A percentile compares a stretch with the other conserved stretches of the same genome.
phyloP scores from a whole-genome alignment of 2,888 invertebrate species.

The Chrysolina haemoptera region DNA sequence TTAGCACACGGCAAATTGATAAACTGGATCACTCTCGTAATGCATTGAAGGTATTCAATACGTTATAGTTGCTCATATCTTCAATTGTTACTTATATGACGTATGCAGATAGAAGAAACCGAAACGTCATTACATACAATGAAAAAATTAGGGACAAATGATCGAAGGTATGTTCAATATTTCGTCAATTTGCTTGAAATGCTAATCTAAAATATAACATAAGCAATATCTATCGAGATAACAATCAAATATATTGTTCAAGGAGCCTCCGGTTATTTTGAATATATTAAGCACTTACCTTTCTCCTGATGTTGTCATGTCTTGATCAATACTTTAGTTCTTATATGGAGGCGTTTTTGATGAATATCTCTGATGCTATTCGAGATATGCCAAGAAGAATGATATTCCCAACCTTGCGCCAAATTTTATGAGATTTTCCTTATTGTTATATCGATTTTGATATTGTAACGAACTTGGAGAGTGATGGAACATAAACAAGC shows the following conservation, averaged over 20 bases:
- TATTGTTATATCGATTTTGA: too few relatives aligned
- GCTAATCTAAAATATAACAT: background rate
- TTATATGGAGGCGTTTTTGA: background rate
- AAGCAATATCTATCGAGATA: slow-evolving; percentile 11
- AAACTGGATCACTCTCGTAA: too few relatives aligned
- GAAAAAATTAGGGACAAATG: too few relatives aligned
- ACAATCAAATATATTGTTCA: background rate
- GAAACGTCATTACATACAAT: too few relatives aligned
- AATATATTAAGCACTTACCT: slow-evolving; percentile 2
- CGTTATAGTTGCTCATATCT: too few relatives aligned
- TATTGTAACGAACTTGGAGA: too few relatives aligned
- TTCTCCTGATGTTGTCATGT: slow-evolving; percentile 18
- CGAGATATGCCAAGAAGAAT: background rate
- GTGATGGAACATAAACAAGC: too few relatives aligned
- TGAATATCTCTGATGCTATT: background rate
- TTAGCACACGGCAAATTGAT: too few relatives aligned
- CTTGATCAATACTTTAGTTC: background rate
- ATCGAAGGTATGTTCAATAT: background rate
- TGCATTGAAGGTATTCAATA: too few relatives aligned
- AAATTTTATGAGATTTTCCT: too few relatives aligned
- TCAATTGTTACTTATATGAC: too few relatives aligned
- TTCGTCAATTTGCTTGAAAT: background rate
- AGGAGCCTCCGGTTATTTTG: slow-evolving; percentile 11
- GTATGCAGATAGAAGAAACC: too few relatives aligned
- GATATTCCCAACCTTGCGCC: background rate